phyloP scores from a whole-genome alignment of 2,888 invertebrate genomes.

The Eledone cirrhosa region DNA sequence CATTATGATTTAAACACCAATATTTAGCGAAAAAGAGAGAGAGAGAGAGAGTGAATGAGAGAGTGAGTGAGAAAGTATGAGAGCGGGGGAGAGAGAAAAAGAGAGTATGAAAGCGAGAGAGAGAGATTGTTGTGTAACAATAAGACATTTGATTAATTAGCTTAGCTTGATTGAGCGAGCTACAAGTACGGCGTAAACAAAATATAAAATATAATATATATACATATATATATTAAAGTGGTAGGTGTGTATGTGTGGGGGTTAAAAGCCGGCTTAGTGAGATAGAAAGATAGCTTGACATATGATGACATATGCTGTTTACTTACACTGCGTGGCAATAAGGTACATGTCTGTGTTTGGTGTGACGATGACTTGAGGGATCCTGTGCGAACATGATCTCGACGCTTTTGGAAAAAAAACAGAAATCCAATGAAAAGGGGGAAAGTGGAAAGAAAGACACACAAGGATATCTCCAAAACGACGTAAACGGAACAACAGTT shows the following conservation, averaged over 20 bases:
- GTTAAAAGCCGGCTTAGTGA: not conserved
- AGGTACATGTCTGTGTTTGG: slow-evolving; percentile 53
- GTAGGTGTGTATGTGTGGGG: not conserved
- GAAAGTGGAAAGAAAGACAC: slow-evolving; percentile 36
- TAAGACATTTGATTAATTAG: too few relatives aligned
- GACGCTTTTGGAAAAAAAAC: slow-evolving; percentile 54
- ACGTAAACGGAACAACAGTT: slow-evolving; percentile 21
- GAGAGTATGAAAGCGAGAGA: not conserved
- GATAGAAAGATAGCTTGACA: not conserved
- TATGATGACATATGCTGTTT: not conserved
- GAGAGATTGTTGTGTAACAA: not conserved
- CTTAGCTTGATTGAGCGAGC: not conserved
- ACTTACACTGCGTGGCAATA: slow-evolving; percentile 50
- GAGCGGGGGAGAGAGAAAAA: not conserved
- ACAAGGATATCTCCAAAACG: slow-evolving; percentile 37
- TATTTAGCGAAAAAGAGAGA: not conserved
- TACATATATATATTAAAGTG: not conserved
- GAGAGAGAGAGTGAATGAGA: not conserved
- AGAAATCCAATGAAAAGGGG: slow-evolving; percentile 39
- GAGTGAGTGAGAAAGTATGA: not conserved
- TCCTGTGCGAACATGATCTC: slow-evolving; percentile 53
- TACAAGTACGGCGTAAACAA: not conserved
- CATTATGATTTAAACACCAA: not conserved
- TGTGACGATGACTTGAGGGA: slow-evolving; percentile 48
- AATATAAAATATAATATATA: not conserved